Percentiles rank a stretch among this genome's conserved stretches.
Conservation (phyloP, 2,113 vertebrate genomes). For the Clarias batrachus region DNA sequence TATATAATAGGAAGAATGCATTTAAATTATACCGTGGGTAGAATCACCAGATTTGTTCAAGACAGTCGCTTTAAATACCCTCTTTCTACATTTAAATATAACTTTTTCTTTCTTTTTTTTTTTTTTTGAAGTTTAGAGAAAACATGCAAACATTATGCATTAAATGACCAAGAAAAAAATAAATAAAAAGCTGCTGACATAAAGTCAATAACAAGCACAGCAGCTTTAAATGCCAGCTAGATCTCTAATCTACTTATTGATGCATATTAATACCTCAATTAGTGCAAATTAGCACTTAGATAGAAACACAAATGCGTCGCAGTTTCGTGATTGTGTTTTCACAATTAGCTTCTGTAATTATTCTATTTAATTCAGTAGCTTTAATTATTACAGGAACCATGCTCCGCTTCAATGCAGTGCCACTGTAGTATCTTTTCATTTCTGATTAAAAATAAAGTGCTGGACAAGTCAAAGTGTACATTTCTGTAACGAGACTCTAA, state of each 20-base stretch:
- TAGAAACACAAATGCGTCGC: constrained; percentile 48
- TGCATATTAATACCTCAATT: constrained; percentile 57
- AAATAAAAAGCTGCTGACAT: not conserved
- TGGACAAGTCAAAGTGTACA: constrained; percentile 12
- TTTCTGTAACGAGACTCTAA: not conserved
- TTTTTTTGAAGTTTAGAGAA: not conserved
- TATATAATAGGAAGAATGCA: constrained; percentile 9
- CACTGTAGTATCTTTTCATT: constrained; percentile 25
- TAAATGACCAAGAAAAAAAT: constrained; percentile 10
- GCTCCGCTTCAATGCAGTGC: constrained; percentile 5
- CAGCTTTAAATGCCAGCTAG: constrained; percentile 11
- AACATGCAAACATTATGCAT: not conserved
- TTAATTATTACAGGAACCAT: constrained; percentile 49
- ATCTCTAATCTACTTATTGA: constrained; percentile 47
- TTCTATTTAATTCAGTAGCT: constrained; percentile 54
- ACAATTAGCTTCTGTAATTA: constrained; percentile 52
- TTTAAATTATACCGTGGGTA: not conserved
- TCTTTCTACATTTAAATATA: not conserved
- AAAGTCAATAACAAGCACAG: constrained; percentile 27
- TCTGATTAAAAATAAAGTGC: constrained; percentile 3
- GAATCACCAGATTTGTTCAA: not conserved
- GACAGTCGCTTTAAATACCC: not conserved
- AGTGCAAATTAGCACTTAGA: constrained; percentile 55
- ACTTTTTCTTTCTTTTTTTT: not conserved
- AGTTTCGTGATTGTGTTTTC: constrained; percentile 54